Evolutionary conservation across 1,140 invertebrate genomes (phyloP).

Genomic region (Macrobrachium nipponense): DNA sequence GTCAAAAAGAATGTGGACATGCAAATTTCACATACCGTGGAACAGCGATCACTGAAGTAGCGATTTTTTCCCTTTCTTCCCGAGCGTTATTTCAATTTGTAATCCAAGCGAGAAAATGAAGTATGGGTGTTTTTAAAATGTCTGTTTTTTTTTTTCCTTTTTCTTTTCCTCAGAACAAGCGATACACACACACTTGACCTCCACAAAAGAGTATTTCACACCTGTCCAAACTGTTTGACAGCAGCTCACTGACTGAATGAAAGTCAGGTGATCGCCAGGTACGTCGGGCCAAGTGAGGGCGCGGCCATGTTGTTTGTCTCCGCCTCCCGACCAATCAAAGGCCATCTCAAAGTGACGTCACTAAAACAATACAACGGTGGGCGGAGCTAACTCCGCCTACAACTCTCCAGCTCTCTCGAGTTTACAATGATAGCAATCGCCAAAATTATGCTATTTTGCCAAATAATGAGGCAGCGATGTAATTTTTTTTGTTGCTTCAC

Average conservation of each 20-base stretch:
- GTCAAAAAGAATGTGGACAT: too few species aligned
- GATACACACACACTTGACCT: constrained; percentile 23
- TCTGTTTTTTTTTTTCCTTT: background rate
- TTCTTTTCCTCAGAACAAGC: constrained; percentile 17
- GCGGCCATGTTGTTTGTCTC: constrained; percentile 55
- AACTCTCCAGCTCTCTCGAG: constrained; percentile 18
- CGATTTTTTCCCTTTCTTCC: too few species aligned
- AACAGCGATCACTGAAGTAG: too few species aligned
- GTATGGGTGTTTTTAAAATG: too few species aligned
- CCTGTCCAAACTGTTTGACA: constrained; percentile 59
- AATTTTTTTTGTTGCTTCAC: background rate
- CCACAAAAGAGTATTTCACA: constrained; percentile 46
- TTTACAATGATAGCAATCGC: constrained; percentile 46
- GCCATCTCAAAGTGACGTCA: constrained; percentile 21
- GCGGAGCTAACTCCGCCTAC: constrained; percentile 37
- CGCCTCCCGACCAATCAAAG: constrained; percentile 43
- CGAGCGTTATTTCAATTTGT: too few species aligned
- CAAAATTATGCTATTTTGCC: background rate
- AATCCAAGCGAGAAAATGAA: too few species aligned
- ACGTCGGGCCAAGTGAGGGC: constrained; percentile 41
- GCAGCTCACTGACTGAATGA: constrained; percentile 57
- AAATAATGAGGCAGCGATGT: constrained; percentile 1
- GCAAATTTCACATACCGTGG: too few species aligned
- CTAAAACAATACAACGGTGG: constrained; percentile 20
- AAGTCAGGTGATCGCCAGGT: constrained; percentile 44